These are phyloP conservation scores for Patella vulgata DNA, from an alignment of 1,140 invertebrate genomes.

Conservation along the genomic window DNA sequence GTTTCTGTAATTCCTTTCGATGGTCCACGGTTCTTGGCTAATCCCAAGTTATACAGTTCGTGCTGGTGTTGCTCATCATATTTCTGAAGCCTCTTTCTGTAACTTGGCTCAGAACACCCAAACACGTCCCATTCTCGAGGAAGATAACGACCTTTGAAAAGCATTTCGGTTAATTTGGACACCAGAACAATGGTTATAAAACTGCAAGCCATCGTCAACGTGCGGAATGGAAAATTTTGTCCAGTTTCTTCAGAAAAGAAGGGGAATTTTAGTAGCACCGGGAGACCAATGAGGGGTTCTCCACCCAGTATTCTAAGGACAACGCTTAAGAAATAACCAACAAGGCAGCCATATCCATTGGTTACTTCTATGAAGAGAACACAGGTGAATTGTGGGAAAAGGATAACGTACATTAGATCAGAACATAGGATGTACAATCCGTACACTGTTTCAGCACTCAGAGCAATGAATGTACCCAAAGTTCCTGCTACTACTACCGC, in stretches of 20 bases:
- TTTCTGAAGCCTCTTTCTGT: too few relatives aligned
- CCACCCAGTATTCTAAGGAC: slow-evolving; percentile 86
- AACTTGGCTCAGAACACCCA: not conserved
- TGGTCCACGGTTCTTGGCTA: too few relatives aligned
- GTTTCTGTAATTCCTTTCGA: too few relatives aligned
- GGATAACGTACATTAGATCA: slow-evolving; percentile 49
- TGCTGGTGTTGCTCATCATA: too few relatives aligned
- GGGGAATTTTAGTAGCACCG: slow-evolving; percentile 84
- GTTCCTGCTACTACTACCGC: slow-evolving; percentile 33
- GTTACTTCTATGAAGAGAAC: slow-evolving; percentile 6
- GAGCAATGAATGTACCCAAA: slow-evolving; percentile 38
- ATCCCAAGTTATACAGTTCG: too few relatives aligned
- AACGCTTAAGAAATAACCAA: slow-evolving; percentile 83
- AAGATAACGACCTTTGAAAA: slow-evolving; percentile 28
- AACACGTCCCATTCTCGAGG: slow-evolving; percentile 25
- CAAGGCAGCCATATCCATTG: slow-evolving; percentile 94
- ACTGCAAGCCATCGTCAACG: slow-evolving; percentile 42
- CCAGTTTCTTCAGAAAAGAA: slow-evolving; percentile 77
- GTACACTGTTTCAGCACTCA: slow-evolving; percentile 39
- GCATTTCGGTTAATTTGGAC: slow-evolving; percentile 32
- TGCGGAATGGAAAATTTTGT: slow-evolving; percentile 53
- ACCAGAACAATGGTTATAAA: slow-evolving; percentile 32
- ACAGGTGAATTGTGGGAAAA: slow-evolving; percentile 48
- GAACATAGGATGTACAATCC: slow-evolving; percentile 46
- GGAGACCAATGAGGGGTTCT: slow-evolving; percentile 83